These are phyloP conservation scores for Cirrhinus molitorella DNA, from an alignment of 2,797 vertebrate genomes.

Conservation along the genomic window DNA sequence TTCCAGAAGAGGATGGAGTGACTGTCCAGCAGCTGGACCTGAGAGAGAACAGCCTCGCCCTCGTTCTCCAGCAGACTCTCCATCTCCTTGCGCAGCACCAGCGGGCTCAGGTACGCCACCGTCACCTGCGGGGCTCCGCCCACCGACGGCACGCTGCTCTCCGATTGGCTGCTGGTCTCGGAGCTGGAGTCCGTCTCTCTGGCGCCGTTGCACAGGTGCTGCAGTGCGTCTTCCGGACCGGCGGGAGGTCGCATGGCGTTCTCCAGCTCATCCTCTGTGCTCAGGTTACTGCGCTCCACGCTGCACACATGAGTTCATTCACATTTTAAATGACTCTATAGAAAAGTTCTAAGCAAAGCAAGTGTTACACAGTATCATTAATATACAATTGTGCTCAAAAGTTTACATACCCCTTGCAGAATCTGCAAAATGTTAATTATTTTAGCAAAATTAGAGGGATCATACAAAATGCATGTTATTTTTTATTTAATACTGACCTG, in stretches of 20 bases:
- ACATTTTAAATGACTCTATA: too few relatives aligned
- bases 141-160: constrained; percentile 67
- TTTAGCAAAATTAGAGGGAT: too few relatives aligned
- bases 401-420: too few relatives aligned
- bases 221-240: constrained; percentile 59
- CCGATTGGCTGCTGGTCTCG: constrained; percentile 76
- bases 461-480: too few relatives aligned
- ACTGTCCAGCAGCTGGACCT: constrained; percentile 85
- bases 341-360: too few relatives aligned
- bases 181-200: constrained; percentile 81
- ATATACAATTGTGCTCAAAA: too few relatives aligned
- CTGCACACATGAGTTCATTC: constrained; percentile 61
- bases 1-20: constrained; percentile 98
- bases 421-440: too few relatives aligned
- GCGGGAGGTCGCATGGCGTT: constrained; percentile 64
- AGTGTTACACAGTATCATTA: too few relatives aligned
- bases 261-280: constrained; percentile 72
- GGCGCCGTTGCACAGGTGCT: constrained; percentile 82
- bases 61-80: constrained; percentile 94
- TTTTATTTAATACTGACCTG: too few relatives aligned
- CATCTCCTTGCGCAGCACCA: constrained; percentile 93
- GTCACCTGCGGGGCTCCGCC: constrained; percentile 77
- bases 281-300: constrained; percentile 67
- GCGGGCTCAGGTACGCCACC: constrained; percentile 90
- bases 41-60: constrained; percentile 87